These are phyloP conservation scores for Diorhabda carinulata DNA, from an alignment of 1,140 invertebrate genomes.

Conservation along the genomic window DNA sequence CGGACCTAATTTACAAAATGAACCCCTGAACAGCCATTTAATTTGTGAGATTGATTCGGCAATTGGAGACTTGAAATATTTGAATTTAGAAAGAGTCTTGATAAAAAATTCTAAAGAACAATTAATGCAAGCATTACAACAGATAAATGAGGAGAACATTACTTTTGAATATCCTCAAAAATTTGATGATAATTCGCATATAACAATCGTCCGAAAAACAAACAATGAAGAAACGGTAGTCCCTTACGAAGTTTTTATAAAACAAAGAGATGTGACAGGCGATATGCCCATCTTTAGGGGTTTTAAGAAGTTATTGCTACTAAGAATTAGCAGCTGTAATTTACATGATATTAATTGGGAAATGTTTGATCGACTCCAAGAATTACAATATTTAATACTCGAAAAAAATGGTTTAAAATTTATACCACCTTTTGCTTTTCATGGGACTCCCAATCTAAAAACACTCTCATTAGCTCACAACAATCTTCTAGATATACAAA, in stretches of 20 bases:
- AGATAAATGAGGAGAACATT: constrained; percentile 39
- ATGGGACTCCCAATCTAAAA: constrained; percentile 60
- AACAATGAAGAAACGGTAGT: constrained; percentile 55
- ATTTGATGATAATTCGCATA: constrained; percentile 33
- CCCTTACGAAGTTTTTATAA: constrained; percentile 58
- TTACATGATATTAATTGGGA: constrained; percentile 63
- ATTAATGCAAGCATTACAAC: constrained; percentile 39
- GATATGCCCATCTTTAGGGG: constrained; percentile 54
- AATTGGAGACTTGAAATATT: constrained; percentile 46
- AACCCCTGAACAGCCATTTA: constrained; percentile 37
- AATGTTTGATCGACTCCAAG: constrained; percentile 62
- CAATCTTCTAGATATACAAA: constrained; percentile 59
- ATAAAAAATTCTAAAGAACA: constrained; percentile 43
- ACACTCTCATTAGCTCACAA: constrained; percentile 62
- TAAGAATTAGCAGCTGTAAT: constrained; percentile 58
- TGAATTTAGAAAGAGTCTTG: constrained; percentile 49
- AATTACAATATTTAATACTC: constrained; percentile 58
- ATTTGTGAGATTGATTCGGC: constrained; percentile 48
- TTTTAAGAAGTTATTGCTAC: constrained; percentile 53
- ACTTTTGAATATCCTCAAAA: constrained; percentile 43
- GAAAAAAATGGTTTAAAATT: constrained; percentile 61
- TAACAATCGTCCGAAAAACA: constrained; percentile 42
- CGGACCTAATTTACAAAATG: constrained; percentile 48
- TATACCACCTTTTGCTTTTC: constrained; percentile 65
- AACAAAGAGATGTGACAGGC: constrained; percentile 52